These are phyloP conservation scores for Archegozetes longisetosus DNA, from an alignment of 1,140 invertebrate genomes.

Conservation along the genomic window DNA sequence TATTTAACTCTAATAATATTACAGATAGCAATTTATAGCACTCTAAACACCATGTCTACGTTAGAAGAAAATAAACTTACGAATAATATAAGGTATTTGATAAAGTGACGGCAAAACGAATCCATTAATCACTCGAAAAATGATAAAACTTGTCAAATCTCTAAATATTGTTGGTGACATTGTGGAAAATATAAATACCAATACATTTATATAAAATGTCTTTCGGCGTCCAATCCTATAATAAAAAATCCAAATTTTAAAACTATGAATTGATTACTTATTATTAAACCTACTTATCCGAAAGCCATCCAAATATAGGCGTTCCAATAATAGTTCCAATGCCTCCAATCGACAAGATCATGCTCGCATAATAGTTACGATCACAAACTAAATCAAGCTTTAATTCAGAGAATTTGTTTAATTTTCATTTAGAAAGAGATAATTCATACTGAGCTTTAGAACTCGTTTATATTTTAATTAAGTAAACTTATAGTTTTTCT, in stretches of 20 bases:
- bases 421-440: too few species aligned
- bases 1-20: background rate
- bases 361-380: conserved; percentile 43
- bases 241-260: background rate
- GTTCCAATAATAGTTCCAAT: conserved; percentile 51
- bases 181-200: conserved; percentile 6
- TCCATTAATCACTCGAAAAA: conserved; percentile 9
- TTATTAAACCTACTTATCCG: conserved; percentile 37
- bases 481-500: too few species aligned
- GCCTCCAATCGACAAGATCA: conserved; percentile 46
- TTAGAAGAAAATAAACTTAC: conserved; percentile 19
- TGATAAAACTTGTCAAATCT: conserved; percentile 15
- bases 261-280: background rate
- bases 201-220: background rate
- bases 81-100: conserved; percentile 19
- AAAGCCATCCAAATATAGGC: conserved; percentile 49
- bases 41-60: too few species aligned
- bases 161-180: conserved; percentile 18
- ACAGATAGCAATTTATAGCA: too few species aligned
- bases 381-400: conserved; percentile 50
- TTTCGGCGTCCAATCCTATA: conserved; percentile 11
- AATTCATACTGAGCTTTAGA: too few species aligned
- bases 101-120: conserved; percentile 14
- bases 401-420: too few species aligned
- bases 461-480: too few species aligned